Conservation (phyloP, 2,797 vertebrate genomes). For the Craterocephalus amniculus region DNA sequence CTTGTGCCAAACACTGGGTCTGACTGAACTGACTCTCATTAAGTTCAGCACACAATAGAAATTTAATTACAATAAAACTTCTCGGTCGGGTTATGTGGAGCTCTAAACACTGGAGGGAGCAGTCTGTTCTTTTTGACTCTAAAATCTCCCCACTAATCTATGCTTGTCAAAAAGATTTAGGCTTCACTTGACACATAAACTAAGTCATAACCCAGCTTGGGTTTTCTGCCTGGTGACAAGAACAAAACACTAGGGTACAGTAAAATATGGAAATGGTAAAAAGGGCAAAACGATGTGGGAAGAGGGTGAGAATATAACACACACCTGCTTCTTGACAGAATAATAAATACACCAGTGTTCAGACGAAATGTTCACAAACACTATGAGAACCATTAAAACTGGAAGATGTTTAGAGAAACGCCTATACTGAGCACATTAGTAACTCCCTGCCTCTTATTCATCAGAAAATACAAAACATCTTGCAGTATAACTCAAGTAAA, state of each 20-base stretch:
- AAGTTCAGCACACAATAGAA: constrained; percentile 30
- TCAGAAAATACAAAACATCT: neutral
- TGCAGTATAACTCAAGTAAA: neutral
- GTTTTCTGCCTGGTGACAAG: constrained; percentile 46
- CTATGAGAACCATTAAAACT: neutral
- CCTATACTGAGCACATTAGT: neutral
- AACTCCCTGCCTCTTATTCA: neutral
- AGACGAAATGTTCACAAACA: neutral
- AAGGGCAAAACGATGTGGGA: constrained; percentile 7
- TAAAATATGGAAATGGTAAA: constrained; percentile 15
- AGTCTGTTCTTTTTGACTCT: constrained; percentile 33
- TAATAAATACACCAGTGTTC: neutral
- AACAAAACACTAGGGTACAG: constrained; percentile 22
- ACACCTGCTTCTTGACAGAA: constrained; percentile 19
- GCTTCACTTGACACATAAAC: constrained; percentile 38
- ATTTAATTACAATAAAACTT: neutral
- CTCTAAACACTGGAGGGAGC: constrained; percentile 67
- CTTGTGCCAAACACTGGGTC: constrained; percentile 31
- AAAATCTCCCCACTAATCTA: constrained; percentile 30
- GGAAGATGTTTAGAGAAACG: neutral
- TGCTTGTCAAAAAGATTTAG: constrained; percentile 33
- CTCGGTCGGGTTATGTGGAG: constrained; percentile 29
- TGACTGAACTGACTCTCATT: constrained; percentile 27
- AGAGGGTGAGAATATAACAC: constrained; percentile 20
- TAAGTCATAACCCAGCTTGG: constrained; percentile 43